phyloP scores from a whole-genome alignment of 2,113 vertebrate genomes.

The Zosterops pallidus region DNA sequence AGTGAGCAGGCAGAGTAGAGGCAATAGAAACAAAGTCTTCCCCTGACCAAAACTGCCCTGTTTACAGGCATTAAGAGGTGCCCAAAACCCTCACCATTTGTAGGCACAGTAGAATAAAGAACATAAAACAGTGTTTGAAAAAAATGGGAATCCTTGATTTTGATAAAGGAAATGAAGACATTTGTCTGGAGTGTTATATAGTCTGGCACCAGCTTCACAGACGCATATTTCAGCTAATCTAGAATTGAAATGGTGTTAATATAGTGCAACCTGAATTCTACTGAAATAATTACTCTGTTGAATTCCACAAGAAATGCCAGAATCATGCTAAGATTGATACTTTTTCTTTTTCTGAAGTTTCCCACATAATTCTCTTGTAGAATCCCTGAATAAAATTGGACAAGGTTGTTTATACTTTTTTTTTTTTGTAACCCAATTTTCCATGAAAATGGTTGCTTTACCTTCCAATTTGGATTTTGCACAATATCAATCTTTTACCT shows the following conservation, averaged over 20 bases:
- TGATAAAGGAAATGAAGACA: neutral
- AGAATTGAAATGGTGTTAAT: neutral
- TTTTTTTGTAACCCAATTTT: neutral
- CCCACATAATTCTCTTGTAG: neutral
- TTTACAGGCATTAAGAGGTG: neutral
- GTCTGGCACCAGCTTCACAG: neutral
- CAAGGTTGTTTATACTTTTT: neutral
- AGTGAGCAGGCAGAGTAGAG: neutral
- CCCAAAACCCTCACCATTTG: neutral
- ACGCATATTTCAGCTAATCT: neutral
- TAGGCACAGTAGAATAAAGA: neutral
- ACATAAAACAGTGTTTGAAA: neutral
- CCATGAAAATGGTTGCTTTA: neutral
- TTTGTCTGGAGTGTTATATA: neutral
- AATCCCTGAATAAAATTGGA: neutral
- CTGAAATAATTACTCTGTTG: neutral
- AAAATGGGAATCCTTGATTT: neutral
- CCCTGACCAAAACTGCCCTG: neutral
- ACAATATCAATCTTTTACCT: neutral
- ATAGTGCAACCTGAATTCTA: neutral
- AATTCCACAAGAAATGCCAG: neutral
- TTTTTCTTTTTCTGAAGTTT: neutral
- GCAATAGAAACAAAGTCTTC: neutral
- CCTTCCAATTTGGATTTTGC: neutral
- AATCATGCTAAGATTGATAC: neutral